Conservation (phyloP, 2,888 invertebrate species). For the Alviniconcha strummeri region DNA sequence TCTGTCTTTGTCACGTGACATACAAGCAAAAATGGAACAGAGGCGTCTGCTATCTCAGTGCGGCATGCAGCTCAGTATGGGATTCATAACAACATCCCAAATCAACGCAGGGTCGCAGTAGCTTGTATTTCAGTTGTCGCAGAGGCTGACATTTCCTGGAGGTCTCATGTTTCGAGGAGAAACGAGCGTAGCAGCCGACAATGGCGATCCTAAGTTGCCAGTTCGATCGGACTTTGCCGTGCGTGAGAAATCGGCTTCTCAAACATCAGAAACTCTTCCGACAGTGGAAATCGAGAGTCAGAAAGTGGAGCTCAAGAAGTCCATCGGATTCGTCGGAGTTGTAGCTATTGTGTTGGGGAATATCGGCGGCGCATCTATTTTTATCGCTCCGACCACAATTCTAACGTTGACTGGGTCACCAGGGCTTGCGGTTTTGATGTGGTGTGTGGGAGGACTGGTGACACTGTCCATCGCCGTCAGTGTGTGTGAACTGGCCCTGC, state of each 20-base stretch:
- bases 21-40: conserved; percentile 8
- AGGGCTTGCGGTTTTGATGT: conserved; percentile 49
- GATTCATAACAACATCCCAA: no score
- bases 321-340: conserved; percentile 38
- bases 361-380: conserved; percentile 50
- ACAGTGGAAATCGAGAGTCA: neutral
- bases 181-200: neutral
- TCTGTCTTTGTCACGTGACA: conserved; percentile 17
- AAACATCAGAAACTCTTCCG: neutral
- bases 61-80: no score
- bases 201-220: neutral
- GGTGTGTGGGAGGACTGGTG: conserved; percentile 50
- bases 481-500: conserved; percentile 50
- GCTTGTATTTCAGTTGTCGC: no score
- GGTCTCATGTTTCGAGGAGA: neutral
- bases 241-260: neutral
- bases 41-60: neutral
- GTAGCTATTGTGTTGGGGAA: conserved; percentile 47
- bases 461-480: conserved; percentile 50
- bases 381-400: conserved; percentile 52
- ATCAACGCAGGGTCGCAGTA: no score
- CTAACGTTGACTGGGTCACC: conserved; percentile 49
- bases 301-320: conserved; percentile 36
- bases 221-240: neutral
- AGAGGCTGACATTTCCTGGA: neutral